Evolutionary conservation across 2,113 vertebrate genomes (phyloP).

Genomic region (Collichthys lucidus): DNA sequence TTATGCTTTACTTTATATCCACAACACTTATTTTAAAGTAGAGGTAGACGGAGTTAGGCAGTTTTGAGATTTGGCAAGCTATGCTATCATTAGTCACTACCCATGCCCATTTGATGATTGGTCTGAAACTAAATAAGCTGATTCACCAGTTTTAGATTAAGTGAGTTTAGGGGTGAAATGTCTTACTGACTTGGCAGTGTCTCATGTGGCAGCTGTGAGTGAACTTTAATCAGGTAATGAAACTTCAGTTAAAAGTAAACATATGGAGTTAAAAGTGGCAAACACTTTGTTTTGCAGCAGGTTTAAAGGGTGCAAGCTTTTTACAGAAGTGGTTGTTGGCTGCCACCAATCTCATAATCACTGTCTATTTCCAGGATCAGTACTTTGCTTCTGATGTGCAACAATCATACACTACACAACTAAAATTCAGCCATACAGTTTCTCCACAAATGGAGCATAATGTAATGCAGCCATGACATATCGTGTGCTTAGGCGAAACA

Average conservation of each 20-base stretch:
- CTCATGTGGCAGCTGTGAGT: constrained; percentile 48
- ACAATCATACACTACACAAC: background rate
- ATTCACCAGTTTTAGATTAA: constrained; percentile 57
- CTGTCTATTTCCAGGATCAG: background rate
- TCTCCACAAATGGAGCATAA: background rate
- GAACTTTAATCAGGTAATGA: constrained; percentile 39
- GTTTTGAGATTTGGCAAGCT: background rate
- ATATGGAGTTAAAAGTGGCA: constrained; percentile 35
- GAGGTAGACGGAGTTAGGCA: background rate
- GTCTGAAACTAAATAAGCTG: constrained; percentile 40
- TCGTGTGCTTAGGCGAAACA: background rate
- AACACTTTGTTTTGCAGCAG: constrained; percentile 27
- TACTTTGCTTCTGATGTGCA: background rate
- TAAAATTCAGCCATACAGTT: background rate
- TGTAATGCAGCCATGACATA: background rate
- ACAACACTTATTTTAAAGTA: background rate
- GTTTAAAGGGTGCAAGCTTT: constrained; percentile 7
- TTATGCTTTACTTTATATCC: background rate
- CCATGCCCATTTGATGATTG: background rate
- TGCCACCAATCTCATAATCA: constrained; percentile 6
- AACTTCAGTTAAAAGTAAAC: constrained; percentile 42
- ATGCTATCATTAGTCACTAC: background rate
- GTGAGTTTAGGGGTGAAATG: constrained; percentile 48
- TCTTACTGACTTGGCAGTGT: constrained; percentile 64
- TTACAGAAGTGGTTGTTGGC: background rate